Conservation (phyloP, 1,140 invertebrate genomes). For the Maniola jurtina region DNA sequence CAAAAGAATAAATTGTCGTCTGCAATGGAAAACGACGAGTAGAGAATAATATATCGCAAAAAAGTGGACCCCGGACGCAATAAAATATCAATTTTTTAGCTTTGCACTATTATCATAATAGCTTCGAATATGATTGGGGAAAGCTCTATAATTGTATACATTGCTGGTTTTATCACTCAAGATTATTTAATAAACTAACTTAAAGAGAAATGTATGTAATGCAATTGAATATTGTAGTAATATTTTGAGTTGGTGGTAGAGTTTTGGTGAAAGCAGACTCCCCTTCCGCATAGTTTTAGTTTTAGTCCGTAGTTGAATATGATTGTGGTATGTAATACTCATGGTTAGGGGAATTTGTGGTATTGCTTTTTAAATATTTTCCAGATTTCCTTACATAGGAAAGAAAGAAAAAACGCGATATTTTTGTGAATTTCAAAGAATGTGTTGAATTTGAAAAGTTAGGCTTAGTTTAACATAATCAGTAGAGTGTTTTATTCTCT, state of each 20-base stretch:
- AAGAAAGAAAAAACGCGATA: neutral
- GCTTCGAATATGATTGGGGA: neutral
- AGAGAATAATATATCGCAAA: conserved; percentile 69
- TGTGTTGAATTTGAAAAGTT: too few relatives aligned
- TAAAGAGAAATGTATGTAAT: conserved; percentile 20
- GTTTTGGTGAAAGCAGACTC: conserved; percentile 20
- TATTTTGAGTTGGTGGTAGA: neutral
- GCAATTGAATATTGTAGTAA: conserved; percentile 1
- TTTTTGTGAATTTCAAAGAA: neutral
- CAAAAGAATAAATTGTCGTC: conserved; percentile 34
- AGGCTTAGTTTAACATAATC: too few relatives aligned
- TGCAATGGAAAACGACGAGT: conserved; percentile 54
- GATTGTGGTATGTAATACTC: conserved; percentile 39
- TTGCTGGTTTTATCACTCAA: conserved; percentile 23
- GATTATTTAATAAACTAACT: neutral
- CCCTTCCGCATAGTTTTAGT: conserved; percentile 66
- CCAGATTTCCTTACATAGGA: conserved; percentile 11
- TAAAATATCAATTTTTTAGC: conserved; percentile 76
- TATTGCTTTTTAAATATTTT: conserved; percentile 30
- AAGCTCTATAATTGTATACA: conserved; percentile 15
- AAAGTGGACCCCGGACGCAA: conserved; percentile 68
- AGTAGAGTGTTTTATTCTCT: too few relatives aligned
- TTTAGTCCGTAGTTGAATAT: conserved; percentile 49
- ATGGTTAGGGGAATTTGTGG: conserved; percentile 12
- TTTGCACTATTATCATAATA: conserved; percentile 24